Conservation (phyloP, 2,113 vertebrate species). For the Empidonax traillii region DNA sequence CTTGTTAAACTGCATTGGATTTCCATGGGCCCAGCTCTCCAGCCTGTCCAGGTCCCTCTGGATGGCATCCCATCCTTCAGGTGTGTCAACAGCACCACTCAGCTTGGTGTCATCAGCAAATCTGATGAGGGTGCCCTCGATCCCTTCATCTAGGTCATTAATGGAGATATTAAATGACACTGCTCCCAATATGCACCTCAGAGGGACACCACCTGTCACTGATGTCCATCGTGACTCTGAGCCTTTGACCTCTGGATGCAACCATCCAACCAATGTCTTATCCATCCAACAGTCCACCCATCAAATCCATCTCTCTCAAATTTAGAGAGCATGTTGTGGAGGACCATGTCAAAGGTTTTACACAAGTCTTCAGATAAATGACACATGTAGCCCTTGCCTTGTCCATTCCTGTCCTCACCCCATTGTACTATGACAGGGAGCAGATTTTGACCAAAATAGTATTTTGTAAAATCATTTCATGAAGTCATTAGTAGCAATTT, state of each 20-base stretch:
- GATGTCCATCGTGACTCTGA: background rate
- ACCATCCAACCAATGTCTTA: background rate
- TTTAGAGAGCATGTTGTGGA: background rate
- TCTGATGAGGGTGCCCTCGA: background rate
- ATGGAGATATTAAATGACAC: background rate
- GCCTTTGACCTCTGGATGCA: background rate
- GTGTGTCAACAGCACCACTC: background rate
- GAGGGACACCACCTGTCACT: background rate
- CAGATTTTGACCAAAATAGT: background rate
- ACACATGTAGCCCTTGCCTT: background rate
- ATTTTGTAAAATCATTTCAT: background rate
- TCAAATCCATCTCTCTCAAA: background rate
- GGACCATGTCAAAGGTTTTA: background rate
- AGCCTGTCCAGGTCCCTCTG: background rate
- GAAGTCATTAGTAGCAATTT: background rate
- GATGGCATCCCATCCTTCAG: background rate
- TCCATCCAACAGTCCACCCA: background rate
- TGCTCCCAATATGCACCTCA: background rate
- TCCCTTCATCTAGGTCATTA: background rate
- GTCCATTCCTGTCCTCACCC: background rate
- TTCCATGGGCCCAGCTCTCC: background rate
- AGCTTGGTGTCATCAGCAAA: background rate
- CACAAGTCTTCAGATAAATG: background rate
- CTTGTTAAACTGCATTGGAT: background rate
- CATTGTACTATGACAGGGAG: background rate